Evolutionary conservation across 2,113 vertebrate genomes (phyloP), one percentile per base, ranked within the genome.

Genomic region (Sakesphorus luctuosus): DNA sequence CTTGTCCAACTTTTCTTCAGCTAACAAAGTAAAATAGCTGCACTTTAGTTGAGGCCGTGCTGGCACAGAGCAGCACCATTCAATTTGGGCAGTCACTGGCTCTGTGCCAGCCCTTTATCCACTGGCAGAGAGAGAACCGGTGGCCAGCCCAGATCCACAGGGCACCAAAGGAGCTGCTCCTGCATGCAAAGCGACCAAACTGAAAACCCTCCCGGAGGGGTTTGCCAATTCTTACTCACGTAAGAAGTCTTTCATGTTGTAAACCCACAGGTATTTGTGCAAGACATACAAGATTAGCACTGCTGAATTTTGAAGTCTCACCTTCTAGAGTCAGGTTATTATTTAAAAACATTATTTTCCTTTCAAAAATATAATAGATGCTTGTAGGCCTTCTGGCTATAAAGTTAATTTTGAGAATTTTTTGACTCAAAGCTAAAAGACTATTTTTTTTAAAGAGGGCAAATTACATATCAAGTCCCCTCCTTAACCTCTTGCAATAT

Each of bases 1-100:
- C 89, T 78, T 84, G 61, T 59, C 77, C 84, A 93, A 25, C 86
- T 88, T 90, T 55, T 62, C 82, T 91, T 88, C 73, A 67, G 76
- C 89, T 95, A 90, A 94, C 93, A 92, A 92, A 91, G 78, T 75
- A 84, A 90, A 96, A 90, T 77, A 95, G 90, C 83, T 90, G 61
- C 78, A 81, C 93, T 90, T 86, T 46, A 84, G 87, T 88, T 47
- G 72, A 88, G 82, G 82, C 82, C 72, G 44, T 28, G 71, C 90
- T 96, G 95, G 91, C 90, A 74, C 4, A 31, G 94, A 71, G 53
- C 71, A 88, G 62, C n/a, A 46, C 74, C 81, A 90, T 95, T 96
- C 81, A 79, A 52, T 61, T 79, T 75, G 62, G 87, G 81, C 81
- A 87, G 73, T 81, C 66, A 72, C n/a, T 91, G 96, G 91, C 59